Evolutionary conservation across 2,797 vertebrate species (phyloP).

Genomic region (Notamacropus eugenii): DNA sequence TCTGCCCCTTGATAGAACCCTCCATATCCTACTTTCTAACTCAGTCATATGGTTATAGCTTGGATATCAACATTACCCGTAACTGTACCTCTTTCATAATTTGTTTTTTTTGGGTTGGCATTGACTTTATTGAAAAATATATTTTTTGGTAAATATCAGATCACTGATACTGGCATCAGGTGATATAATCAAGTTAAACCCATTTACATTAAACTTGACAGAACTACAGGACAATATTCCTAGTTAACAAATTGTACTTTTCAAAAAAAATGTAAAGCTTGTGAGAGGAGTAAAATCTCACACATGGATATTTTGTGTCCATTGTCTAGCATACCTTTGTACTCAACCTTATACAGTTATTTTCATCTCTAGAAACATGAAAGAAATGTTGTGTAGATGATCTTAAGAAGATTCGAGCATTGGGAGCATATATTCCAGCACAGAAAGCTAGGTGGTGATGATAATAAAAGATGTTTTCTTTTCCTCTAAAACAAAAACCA

Average conservation of each 20-base stretch:
- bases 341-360: conserved; percentile 88
- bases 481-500: conserved; percentile 82
- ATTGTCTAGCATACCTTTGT: conserved; percentile 86
- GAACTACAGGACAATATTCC: conserved; percentile 81
- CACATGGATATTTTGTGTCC: conserved; percentile 84
- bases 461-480: conserved; percentile 83
- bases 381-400: conserved; percentile 87
- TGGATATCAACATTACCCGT: no score
- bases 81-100: no score
- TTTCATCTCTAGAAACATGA: conserved; percentile 88
- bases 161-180: conserved; percentile 87
- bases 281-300: conserved; percentile 75
- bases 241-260: conserved; percentile 81
- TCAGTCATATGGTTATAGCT: no score
- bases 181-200: conserved; percentile 87
- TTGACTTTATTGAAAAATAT: conserved; percentile 92
- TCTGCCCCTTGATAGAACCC: no score
- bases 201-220: conserved; percentile 84
- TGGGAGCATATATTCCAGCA: conserved; percentile 81
- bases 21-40: no score
- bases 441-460: conserved; percentile 70
- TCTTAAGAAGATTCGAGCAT: conserved; percentile 84
- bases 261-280: conserved; percentile 74
- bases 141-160: conserved; percentile 89
- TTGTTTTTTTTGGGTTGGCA: conserved; percentile 78